Base-by-base conservation (phyloP, 2,888 invertebrate genomes). In the Galeopsomyia nigrocyanea region DNA sequence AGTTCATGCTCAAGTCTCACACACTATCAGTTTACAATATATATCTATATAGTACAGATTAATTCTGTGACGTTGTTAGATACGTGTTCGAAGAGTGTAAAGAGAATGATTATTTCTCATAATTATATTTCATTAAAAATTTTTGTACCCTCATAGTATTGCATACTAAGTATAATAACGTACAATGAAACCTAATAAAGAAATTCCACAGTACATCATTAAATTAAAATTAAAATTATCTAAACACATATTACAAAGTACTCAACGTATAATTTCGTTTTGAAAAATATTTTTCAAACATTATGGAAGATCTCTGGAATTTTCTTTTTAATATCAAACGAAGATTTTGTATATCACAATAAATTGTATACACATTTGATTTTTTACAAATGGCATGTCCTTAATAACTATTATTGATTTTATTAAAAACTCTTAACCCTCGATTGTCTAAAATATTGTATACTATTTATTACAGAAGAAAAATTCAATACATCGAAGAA, bases 21-120 rank as follows among this genome's bases (percentile, higher is more conserved):
- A 80, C 80, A 81, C 78, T 76, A 77, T 79, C 79, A 78, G 80
- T 81, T 81, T 79, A 75, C 73, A 76, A 78, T 70, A 70, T 67
- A 72, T 76, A 78, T 80, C 73, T 75, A 77, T 79, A 79, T 79
- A 66, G 57, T 71, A 78, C 80, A 77, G 77, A 77, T 68, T 56
- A 76, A 71, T 77, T 62, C 77, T 73, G 71, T 67, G 74, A 75
- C 76, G 77, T 73, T 65, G 71, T 21, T 57, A 60, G 47, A 63
- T 19, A 14, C 49, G 47, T 60, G 31, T 46, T 55, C 49, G 17
- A 13, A 67, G 17, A 63, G 39, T 46, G 60, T 47, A 55, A 39
- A 58, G 47, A 47, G 50, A 67, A 53, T 14, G 16, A 57, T 65
- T 58, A 39, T 63, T 21, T 50, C 22, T 53, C 49, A 49, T 56